Evolutionary conservation across 2,113 vertebrate genomes (phyloP), one percentile per base, ranked within the genome.

Genomic region (Melanostigma gelatinosum): DNA sequence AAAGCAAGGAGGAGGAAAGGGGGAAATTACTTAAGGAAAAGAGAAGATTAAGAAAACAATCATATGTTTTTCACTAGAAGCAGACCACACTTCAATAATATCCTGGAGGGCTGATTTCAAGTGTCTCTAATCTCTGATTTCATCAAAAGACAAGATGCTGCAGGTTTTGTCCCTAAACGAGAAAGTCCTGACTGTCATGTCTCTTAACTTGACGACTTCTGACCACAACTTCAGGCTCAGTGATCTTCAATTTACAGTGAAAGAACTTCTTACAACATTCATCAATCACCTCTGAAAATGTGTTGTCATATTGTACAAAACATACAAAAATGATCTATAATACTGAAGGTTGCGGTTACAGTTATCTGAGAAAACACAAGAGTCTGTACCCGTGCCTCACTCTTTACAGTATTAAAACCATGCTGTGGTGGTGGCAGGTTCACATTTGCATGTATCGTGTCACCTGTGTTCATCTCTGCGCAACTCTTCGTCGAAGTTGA

Each of bases 401-500:
- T 72, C 32, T 42, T 69, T 0, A 11, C 22, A 54, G 20, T 52
- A 32, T 0, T 29, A 24, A 77, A 76, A 38, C 11, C 29, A 70
- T 24, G 22, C 52, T 72, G 70, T 24, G 34, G 10, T 36, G 1
- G 6, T 38, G 24, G 29, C 20, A 18, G 4, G 8, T 22, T 66
- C 16, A 48, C 4, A 84, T 84, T 88, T 84, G 82, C 80, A 84
- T 87, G 62, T 40, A 64, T 48, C 16, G 2, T 48, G 57, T 12
- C 13, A 24, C 46, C 40, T 60, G 36, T 40, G 13, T 60, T 57
- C 29, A 54, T 67, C 34, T 9, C 18, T 69, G 77, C 2, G 11
- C 27, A 55, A 20, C 34, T 66, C 64, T 66, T 76, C 64, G 69
- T 77, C 57, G 54, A 84, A 57, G 22, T 36, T 60, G 34, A 44